Base-by-base conservation (phyloP, 2,888 invertebrate species). In the Cerceris rybyensis region DNA sequence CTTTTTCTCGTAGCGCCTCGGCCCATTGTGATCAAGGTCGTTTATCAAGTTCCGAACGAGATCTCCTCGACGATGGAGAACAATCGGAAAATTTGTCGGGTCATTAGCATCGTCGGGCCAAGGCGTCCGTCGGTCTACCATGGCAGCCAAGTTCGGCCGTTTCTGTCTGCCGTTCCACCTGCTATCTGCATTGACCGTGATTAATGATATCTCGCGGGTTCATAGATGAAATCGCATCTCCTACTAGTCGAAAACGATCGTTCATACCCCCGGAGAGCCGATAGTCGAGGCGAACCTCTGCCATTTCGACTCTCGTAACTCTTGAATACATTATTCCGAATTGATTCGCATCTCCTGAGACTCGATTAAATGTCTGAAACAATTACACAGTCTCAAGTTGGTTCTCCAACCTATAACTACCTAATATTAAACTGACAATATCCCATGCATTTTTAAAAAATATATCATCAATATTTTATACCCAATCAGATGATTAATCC, bases 41-140 rank as follows among this genome's bases (percentile, higher is more conserved):
- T 83, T 81, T 81, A 79, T 84, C 84, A 79, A 79, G 54, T 46
- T 9, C 17, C 43, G 54, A 28, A n/a, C 14, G 67, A 60, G 77
- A 71, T 65, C 52, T 65, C 7, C 57, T 14, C 61, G 63, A 61
- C 17, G 77, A 52, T 69, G 61, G 63, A 42, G 84, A 78, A 77
- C 84, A 80, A 84, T 80, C 79, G 77, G 80, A 75, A 84, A 84
- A 84, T 84, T 84, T 84, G 84, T 82, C 75, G 77, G 84, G 73
- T 84, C 84, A 80, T 84, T 84, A 84, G 81, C 83, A 84, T 79
- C 59, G 57, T 42, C 49, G 43, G 55, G 57, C 52, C 42, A 55
- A 55, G 57, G 69, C 78, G 75, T 63, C 72, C 16, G 59, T 28
- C 59, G 52, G 71, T 81, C 72, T 71, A 64, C 54, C 50, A 50